phyloP scores from a whole-genome alignment of 2,888 invertebrate genomes.

The Enchytraeus crypticus region DNA sequence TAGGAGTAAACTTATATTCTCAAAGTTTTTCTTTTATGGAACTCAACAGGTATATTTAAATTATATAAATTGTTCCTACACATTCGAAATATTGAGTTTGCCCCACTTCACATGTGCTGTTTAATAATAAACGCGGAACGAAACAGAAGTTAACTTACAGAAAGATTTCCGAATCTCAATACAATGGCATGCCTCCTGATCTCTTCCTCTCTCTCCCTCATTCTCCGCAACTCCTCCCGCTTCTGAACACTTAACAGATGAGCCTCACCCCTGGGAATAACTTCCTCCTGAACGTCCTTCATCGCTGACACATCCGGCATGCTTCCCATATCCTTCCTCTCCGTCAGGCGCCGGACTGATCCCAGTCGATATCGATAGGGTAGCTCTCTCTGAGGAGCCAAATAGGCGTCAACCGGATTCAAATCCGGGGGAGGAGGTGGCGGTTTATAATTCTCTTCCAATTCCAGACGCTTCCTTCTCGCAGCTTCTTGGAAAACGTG shows the following conservation, averaged over 20 bases:
- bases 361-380: slow-evolving; percentile 1
- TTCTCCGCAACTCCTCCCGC: background rate
- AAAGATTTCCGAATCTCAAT: slow-evolving; percentile 8
- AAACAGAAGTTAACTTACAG: background rate
- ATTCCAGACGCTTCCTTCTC: background rate
- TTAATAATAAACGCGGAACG: no score
- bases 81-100: no score
- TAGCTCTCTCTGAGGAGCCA: background rate
- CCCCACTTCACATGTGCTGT: no score
- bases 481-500: background rate
- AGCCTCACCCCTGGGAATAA: slow-evolving; percentile 8
- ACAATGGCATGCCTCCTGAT: slow-evolving; percentile 6
- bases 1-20: no score
- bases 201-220: background rate
- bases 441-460: background rate
- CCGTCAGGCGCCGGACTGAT: background rate
- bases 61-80: no score
- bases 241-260: slow-evolving; percentile 6
- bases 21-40: no score
- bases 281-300: background rate
- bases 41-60: no score
- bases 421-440: slow-evolving; percentile 1
- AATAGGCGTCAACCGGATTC: slow-evolving; percentile 2
- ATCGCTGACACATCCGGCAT: slow-evolving; percentile 12
- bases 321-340: slow-evolving; percentile 12